Evolutionary conservation across 2,888 invertebrate genomes (phyloP).

Genomic region (Protodeltote pygarga): DNA sequence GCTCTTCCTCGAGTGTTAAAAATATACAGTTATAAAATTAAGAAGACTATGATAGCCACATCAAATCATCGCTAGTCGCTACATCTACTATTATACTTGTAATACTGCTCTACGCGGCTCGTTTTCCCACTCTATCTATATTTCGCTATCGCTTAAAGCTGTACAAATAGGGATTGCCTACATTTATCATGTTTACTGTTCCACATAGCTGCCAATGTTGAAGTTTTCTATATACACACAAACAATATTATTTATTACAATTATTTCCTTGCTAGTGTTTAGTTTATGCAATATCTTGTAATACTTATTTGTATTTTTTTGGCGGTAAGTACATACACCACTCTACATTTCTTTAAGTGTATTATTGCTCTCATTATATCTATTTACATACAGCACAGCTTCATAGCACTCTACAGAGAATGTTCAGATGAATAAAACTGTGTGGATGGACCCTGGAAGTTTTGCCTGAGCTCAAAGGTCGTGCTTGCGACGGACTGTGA

Average conservation of each 20-base stretch:
- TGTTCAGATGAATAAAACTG: too few species aligned
- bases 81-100: neutral
- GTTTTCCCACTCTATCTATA: constrained; percentile 25
- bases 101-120: constrained; percentile 16
- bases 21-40: neutral
- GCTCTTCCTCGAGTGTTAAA: too few species aligned
- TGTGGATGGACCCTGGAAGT: too few species aligned
- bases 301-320: too few species aligned
- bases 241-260: constrained; percentile 3
- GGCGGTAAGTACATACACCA: too few species aligned
- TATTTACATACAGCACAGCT: too few species aligned
- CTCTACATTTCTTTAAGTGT: too few species aligned
- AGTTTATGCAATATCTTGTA: too few species aligned
- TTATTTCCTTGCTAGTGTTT: constrained; percentile 12
- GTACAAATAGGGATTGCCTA: constrained; percentile 28
- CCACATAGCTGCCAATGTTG: constrained; percentile 11
- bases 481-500: too few species aligned
- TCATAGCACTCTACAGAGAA: too few species aligned
- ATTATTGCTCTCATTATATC: too few species aligned
- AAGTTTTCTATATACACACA: neutral
- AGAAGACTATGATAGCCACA: constrained; percentile 5
- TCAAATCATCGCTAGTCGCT: constrained; percentile 18
- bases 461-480: too few species aligned
- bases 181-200: constrained; percentile 19
- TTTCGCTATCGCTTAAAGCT: constrained; percentile 19